These are phyloP conservation scores for Astreopora myriophthalma DNA, from an alignment of 64 coral and sea anemone species.

Conservation along the genomic window DNA sequence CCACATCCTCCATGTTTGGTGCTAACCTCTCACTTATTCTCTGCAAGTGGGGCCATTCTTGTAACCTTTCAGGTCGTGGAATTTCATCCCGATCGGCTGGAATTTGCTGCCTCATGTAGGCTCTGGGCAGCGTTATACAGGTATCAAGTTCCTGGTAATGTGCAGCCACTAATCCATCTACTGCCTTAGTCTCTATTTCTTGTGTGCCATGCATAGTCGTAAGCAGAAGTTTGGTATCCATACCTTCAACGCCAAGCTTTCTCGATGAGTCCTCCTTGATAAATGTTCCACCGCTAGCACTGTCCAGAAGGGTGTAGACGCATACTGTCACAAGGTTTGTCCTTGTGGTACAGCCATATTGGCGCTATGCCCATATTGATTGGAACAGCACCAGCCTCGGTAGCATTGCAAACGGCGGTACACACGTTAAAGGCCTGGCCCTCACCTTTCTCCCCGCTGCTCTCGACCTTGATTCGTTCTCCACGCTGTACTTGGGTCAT, in stretches of 20 bases:
- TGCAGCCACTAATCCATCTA: slow-evolving; percentile 24
- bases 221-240: slow-evolving; percentile 45
- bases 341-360: slow-evolving; percentile 63
- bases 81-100: slow-evolving; percentile 21
- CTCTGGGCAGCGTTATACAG: background rate
- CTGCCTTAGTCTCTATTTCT: slow-evolving; percentile 43
- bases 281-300: slow-evolving; percentile 59
- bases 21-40: background rate
- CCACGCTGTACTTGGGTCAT: background rate
- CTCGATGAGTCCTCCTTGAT: background rate
- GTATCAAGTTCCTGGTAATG: background rate
- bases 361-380: slow-evolving; percentile 51
- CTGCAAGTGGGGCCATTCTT: slow-evolving; percentile 23
- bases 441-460: background rate
- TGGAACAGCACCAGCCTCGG: slow-evolving; percentile 33
- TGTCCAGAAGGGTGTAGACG: slow-evolving; percentile 66
- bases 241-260: slow-evolving; percentile 59
- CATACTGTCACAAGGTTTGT: slow-evolving; percentile 17
- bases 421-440: background rate
- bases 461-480: background rate
- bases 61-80: background rate
- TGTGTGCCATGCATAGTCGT: slow-evolving; percentile 70
- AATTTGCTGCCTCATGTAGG: slow-evolving; percentile 1
- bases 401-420: background rate
- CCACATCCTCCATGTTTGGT: background rate